phyloP scores from a whole-genome alignment of 2,888 invertebrate species.

The Yponomeuta cagnagella region DNA sequence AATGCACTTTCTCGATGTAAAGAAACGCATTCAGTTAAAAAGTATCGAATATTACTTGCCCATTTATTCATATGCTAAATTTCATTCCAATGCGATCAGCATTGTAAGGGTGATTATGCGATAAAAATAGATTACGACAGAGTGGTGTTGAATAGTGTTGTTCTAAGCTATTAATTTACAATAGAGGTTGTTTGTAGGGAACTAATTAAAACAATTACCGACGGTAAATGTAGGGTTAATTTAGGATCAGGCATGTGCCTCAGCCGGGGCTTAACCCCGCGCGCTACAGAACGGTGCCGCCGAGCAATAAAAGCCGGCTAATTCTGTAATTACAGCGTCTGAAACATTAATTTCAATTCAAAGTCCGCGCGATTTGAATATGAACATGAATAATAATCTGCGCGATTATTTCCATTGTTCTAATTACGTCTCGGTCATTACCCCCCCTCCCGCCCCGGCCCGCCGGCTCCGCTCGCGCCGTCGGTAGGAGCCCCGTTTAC shows the following conservation, averaged over 20 bases:
- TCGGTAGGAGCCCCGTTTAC: background rate
- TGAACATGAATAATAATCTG: slow-evolving; percentile 13
- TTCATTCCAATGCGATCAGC: too few relatives aligned
- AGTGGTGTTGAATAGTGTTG: too few relatives aligned
- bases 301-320: background rate
- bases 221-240: background rate
- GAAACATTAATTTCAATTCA: slow-evolving; percentile 9
- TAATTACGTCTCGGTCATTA: slow-evolving; percentile 6
- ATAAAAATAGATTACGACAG: too few relatives aligned
- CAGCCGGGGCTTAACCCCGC: background rate
- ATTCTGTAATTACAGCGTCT: slow-evolving; percentile 3
- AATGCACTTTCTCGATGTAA: too few relatives aligned
- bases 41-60: too few relatives aligned
- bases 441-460: background rate
- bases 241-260: background rate
- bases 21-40: too few relatives aligned
- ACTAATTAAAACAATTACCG: background rate
- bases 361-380: background rate
- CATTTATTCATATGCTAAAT: too few relatives aligned
- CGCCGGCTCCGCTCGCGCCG: background rate
- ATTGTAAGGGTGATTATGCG: too few relatives aligned
- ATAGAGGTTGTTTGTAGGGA: too few relatives aligned
- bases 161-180: too few relatives aligned
- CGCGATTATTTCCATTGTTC: slow-evolving; percentile 11
- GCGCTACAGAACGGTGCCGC: background rate